Conservation (phyloP, 2,797 vertebrate species). For the Typhlichthys eigenmanni region DNA sequence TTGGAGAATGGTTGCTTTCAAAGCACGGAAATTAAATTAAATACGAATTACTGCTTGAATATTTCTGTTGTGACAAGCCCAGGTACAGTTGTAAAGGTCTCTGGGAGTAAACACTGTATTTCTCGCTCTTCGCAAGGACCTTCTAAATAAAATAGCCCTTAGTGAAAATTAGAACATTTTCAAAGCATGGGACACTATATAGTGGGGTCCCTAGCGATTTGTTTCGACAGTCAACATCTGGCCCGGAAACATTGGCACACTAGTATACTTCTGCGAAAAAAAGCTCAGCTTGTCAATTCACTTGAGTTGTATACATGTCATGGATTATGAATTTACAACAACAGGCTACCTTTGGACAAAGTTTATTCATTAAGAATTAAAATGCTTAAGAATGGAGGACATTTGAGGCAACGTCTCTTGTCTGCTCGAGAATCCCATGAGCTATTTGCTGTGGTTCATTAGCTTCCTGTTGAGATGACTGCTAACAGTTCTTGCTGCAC, state of each 20-base stretch:
- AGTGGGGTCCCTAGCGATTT: constrained; percentile 8
- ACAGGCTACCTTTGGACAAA: constrained; percentile 53
- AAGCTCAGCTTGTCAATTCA: constrained; percentile 26
- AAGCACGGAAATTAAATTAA: constrained; percentile 66
- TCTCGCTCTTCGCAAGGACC: too few species aligned
- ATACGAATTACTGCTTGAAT: constrained; percentile 20
- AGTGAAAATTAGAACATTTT: too few species aligned
- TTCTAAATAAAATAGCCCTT: too few species aligned
- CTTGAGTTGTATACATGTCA: constrained; percentile 49
- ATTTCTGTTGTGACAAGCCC: constrained; percentile 6
- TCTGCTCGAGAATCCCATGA: constrained; percentile 69
- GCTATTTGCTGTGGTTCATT: constrained; percentile 77
- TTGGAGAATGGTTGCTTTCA: constrained; percentile 49
- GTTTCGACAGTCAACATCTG: constrained; percentile 23
- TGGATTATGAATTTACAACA: constrained; percentile 59
- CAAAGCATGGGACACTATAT: too few species aligned
- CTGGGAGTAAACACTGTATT: not conserved
- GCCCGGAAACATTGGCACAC: constrained; percentile 20
- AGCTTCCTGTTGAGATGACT: constrained; percentile 72
- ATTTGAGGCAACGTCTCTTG: constrained; percentile 69
- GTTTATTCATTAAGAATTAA: constrained; percentile 63
- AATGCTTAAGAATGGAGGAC: constrained; percentile 51
- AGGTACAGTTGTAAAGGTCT: not conserved
- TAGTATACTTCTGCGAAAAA: constrained; percentile 5
- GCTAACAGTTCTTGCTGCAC: constrained; percentile 59